These are phyloP conservation scores for Mycteria americana DNA, from an alignment of 2,797 vertebrate genomes.

Conservation along the genomic window DNA sequence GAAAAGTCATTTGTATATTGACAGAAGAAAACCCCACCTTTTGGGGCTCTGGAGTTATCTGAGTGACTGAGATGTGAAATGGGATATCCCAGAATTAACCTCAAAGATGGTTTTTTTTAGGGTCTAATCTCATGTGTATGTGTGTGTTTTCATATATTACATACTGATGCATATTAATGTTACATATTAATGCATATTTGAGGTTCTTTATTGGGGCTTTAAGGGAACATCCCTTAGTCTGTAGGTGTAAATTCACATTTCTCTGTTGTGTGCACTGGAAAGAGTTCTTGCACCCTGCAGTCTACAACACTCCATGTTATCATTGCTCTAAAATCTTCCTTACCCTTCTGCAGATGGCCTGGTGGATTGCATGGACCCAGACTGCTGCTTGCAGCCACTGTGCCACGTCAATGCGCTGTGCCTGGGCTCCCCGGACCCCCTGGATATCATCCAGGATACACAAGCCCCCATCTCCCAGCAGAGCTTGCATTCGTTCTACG, in stretches of 20 bases:
- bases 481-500: constrained; percentile 91
- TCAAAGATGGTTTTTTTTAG: not conserved
- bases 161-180: not conserved
- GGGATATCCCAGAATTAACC: not conserved
- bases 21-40: accelerated
- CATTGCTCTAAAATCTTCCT: constrained; percentile 13
- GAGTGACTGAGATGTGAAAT: not conserved
- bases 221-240: not conserved
- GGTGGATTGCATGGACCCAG: constrained; percentile 98
- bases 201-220: not conserved
- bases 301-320: not conserved
- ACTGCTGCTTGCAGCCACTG: constrained; percentile 93
- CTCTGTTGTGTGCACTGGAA: not conserved
- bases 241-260: not conserved
- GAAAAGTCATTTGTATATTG: not conserved
- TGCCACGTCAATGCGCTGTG: constrained; percentile 90
- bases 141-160: not conserved
- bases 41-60: not conserved
- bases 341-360: constrained; percentile 84
- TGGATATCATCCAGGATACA: constrained; percentile 96
- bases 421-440: constrained; percentile 92
- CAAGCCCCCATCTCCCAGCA: constrained; percentile 84
- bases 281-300: not conserved
- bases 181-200: not conserved
- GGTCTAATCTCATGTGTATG: not conserved